phyloP scores from a whole-genome alignment of 2,113 vertebrate genomes.

The Eulacestoma nigropectus region DNA sequence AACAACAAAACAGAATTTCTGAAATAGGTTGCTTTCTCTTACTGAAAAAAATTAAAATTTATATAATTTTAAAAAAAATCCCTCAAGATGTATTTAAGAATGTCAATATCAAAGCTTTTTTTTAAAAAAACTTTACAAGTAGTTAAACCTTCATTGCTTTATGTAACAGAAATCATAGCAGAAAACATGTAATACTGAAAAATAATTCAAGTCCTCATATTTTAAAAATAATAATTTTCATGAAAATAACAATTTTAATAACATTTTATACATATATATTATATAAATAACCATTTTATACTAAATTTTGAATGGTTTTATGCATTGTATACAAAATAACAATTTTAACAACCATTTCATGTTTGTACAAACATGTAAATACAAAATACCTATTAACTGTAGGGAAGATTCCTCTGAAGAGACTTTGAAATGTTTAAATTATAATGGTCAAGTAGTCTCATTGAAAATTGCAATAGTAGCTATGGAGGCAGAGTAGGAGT shows the following conservation, averaged over 20 bases:
- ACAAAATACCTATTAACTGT: not conserved
- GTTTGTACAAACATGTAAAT: not conserved
- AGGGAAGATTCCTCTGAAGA: not conserved
- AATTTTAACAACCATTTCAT: not conserved
- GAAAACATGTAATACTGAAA: not conserved
- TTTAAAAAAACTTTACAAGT: not conserved
- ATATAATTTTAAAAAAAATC: not conserved
- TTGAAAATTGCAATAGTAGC: not conserved
- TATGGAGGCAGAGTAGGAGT: not conserved
- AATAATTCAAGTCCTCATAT: not conserved
- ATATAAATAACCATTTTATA: not conserved
- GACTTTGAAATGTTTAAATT: not conserved
- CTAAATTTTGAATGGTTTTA: not conserved
- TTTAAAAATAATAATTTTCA: not conserved
- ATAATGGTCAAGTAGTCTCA: not conserved
- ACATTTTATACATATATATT: not conserved
- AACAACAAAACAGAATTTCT: constrained; percentile 5
- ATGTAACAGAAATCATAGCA: not conserved
- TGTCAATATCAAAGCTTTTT: not conserved
- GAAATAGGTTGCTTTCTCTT: not conserved
- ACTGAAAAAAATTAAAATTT: not conserved
- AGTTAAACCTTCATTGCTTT: not conserved
- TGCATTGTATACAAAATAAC: not conserved
- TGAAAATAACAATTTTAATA: not conserved
- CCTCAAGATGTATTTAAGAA: not conserved